These are phyloP conservation scores for Drosophila quadrilineata DNA, from an alignment of 1,140 invertebrate genomes.

Conservation along the genomic window DNA sequence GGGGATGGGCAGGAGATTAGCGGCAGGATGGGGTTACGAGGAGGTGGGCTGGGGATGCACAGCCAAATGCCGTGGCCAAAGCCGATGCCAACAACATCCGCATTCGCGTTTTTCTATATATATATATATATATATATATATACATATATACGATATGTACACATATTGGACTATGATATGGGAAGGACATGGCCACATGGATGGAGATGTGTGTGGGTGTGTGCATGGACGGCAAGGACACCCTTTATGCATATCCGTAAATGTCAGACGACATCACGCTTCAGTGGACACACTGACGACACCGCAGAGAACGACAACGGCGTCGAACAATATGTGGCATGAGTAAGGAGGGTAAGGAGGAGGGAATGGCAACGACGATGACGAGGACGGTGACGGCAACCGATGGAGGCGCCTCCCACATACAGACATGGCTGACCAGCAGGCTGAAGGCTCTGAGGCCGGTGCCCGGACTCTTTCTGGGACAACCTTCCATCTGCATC, in stretches of 20 bases:
- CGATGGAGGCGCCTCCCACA: slow-evolving; percentile 50
- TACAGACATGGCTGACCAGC: slow-evolving; percentile 24
- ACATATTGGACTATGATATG: too few species aligned
- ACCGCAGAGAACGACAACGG: neutral
- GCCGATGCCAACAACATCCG: slow-evolving; percentile 41
- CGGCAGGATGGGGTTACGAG: neutral
- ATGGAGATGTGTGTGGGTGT: slow-evolving; percentile 2
- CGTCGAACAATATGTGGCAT: too few species aligned
- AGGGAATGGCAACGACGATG: too few species aligned
- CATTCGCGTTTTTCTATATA: slow-evolving; percentile 49
- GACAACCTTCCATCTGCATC: neutral
- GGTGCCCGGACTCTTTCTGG: neutral
- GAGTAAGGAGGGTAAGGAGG: too few species aligned
- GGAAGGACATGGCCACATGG: slow-evolving; percentile 1
- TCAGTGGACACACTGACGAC: slow-evolving; percentile 60
- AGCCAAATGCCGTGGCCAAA: slow-evolving; percentile 29
- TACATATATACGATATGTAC: neutral
- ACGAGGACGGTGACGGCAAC: slow-evolving; percentile 22
- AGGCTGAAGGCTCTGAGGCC: slow-evolving; percentile 1
- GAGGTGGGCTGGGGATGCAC: neutral
- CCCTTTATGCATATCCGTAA: slow-evolving; percentile 52
- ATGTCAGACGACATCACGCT: slow-evolving; percentile 81
- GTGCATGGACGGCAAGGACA: too few species aligned
- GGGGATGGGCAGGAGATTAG: slow-evolving; percentile 1
- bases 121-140: slow-evolving; percentile 16